Evolutionary conservation across 1,140 invertebrate genomes (phyloP), one percentile per base, ranked within the genome.

Genomic region (Drosophila ananassae): DNA sequence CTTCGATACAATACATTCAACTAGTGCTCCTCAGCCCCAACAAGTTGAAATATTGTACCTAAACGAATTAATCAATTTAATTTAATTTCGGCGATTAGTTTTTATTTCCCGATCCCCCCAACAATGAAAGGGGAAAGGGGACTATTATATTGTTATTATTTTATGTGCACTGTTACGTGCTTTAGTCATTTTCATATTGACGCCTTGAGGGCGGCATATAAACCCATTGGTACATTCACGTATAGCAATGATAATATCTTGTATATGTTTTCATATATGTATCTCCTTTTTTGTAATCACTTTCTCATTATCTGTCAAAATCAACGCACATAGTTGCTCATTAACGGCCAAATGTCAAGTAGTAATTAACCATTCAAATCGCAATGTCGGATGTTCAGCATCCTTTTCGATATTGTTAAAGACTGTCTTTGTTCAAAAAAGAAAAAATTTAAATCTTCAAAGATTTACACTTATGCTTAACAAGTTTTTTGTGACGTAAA

Each of bases 1-100:
- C 82, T 91, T 55, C 84, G 90, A 54, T 91, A 91, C 39, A 90
- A 91, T 59, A 84, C 90, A 32, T 77, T 91, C 56, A 91, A 85
- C 73, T 91, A 63, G 77, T 41, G 41, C 5, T 8, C 2, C 9
- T 2, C 2, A 32, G 25, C 34, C 41, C 10, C 3, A 21, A 55
- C 24, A 34, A 13, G 34, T 60, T 61, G 55, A 21, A 73, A 51
- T 64, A 63, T 63, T 82, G 79, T 89, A 89, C 53, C 44, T 73
- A 66, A 76, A 82, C 77, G 51, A 73, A 79, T 76, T 82, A 87
- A 79, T 48, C 78, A 79, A 72, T 72, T 87, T 77, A 80, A 72
- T 77, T 80, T 77, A 78, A 64, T 52, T 58, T 77, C 17, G 47
- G 30, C 34, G 25, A 32, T 59, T 81, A 81, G 71, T 58, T 78